These are phyloP conservation scores for Galeopsomyia nigrocyanea DNA, from an alignment of 2,888 invertebrate species.

Conservation along the genomic window DNA sequence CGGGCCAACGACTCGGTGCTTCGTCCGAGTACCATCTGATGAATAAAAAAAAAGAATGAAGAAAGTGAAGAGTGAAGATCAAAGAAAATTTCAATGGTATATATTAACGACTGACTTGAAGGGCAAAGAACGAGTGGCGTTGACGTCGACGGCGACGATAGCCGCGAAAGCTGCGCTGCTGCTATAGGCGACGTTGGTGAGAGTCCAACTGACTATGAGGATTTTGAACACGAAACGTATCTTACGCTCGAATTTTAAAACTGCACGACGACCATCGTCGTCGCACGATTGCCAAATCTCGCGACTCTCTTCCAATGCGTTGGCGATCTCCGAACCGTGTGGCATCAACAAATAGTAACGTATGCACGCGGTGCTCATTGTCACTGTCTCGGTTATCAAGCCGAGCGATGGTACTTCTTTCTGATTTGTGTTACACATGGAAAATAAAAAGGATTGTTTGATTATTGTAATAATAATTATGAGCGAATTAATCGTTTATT, in stretches of 20 bases:
- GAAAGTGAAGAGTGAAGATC: neutral
- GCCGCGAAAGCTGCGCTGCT: too few species aligned
- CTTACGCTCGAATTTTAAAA: neutral
- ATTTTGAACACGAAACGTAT: neutral
- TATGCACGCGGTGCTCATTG: too few species aligned
- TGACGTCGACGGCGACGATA: too few species aligned
- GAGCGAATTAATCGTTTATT: too few species aligned
- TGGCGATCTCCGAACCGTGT: too few species aligned
- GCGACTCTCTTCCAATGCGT: too few species aligned
- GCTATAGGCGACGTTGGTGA: neutral
- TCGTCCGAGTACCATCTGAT: slow-evolving; percentile 43
- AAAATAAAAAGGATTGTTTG: too few species aligned
- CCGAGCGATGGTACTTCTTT: too few species aligned
- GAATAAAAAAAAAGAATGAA: neutral
- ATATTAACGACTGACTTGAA: slow-evolving; percentile 5
- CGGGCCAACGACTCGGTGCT: slow-evolving; percentile 45
- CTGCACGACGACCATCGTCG: neutral
- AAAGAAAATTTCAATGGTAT: neutral
- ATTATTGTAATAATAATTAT: too few species aligned
- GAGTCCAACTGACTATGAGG: neutral
- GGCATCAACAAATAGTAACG: too few species aligned
- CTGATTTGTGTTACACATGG: too few species aligned
- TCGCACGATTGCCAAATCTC: slow-evolving; percentile 3
- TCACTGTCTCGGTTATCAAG: too few species aligned
- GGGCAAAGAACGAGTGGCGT: neutral